Evolutionary conservation across 2,113 vertebrate species (phyloP).

Genomic region (Pluvianellus socialis): DNA sequence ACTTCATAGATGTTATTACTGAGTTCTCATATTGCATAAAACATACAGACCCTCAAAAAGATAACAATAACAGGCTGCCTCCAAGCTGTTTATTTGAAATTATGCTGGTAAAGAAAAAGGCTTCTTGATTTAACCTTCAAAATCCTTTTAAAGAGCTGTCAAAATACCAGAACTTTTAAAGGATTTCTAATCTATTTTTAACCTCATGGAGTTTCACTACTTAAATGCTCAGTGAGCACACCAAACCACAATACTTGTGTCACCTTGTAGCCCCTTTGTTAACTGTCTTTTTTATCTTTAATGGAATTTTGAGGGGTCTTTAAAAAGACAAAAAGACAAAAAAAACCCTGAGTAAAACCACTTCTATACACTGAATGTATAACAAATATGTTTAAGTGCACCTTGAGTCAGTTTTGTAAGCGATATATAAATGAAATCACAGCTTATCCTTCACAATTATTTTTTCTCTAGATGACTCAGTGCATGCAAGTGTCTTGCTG

Average conservation of each 20-base stretch:
- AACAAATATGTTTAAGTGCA: background rate
- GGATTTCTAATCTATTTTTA: background rate
- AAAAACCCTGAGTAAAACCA: background rate
- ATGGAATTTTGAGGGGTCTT: background rate
- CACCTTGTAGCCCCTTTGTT: background rate
- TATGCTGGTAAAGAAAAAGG: background rate
- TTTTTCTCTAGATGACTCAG: background rate
- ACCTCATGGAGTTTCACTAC: background rate
- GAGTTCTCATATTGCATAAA: background rate
- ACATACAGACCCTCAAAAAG: background rate
- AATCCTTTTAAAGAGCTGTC: background rate
- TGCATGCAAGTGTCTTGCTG: background rate
- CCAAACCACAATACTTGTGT: background rate
- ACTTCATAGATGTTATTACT: background rate
- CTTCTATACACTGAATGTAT: background rate
- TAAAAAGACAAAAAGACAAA: background rate
- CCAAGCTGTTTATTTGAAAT: background rate
- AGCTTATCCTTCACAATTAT: background rate
- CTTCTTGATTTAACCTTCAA: background rate
- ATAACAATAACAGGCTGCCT: background rate
- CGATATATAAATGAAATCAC: background rate
- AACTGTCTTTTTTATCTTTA: background rate
- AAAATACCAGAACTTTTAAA: background rate
- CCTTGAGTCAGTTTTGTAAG: background rate
- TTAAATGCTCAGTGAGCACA: background rate